These are phyloP conservation scores for Drosophila lacertosa DNA, from an alignment of 1,140 invertebrate species.

Conservation along the genomic window DNA sequence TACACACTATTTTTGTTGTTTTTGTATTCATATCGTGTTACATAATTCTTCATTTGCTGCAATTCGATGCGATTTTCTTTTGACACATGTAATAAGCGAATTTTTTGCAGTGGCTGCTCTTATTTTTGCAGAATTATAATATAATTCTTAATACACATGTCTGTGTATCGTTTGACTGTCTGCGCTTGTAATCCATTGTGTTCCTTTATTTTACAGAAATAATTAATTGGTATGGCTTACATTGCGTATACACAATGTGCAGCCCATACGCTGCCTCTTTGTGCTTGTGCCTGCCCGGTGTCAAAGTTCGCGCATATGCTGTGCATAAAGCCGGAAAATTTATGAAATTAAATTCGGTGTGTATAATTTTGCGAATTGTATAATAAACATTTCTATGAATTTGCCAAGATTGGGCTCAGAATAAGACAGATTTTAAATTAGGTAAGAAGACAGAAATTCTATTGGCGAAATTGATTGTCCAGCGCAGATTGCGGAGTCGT, in stretches of 20 bases:
- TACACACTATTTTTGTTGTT: neutral
- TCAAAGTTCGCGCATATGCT: conserved; percentile 26
- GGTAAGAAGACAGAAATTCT: no score
- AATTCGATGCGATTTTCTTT: conserved; percentile 11
- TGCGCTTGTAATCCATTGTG: conserved; percentile 41
- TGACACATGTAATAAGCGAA: conserved; percentile 15
- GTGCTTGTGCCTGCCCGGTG: no score
- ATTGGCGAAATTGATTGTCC: neutral
- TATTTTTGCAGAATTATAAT: conserved; percentile 21
- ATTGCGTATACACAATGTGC: conserved; percentile 40
- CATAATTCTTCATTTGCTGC: conserved; percentile 11
- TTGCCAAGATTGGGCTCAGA: neutral
- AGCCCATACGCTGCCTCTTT: neutral
- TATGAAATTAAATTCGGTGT: conserved; percentile 40
- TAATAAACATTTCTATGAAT: conserved; percentile 22
- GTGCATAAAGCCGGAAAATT: conserved; percentile 43
- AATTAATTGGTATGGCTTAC: conserved; percentile 55
- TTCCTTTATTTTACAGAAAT: conserved; percentile 39
- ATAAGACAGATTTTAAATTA: neutral
- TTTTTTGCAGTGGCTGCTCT: conserved; percentile 28
- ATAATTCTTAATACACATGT: conserved; percentile 3
- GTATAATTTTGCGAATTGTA: conserved; percentile 19
- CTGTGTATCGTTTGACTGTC: conserved; percentile 50
- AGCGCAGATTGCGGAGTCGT: no score
- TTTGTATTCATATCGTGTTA: neutral